A percentile compares a stretch with the other conserved stretches of the same genome.
Conservation (phyloP, 64 coral and sea anemone genomes). For the Platygyra sinensis region DNA sequence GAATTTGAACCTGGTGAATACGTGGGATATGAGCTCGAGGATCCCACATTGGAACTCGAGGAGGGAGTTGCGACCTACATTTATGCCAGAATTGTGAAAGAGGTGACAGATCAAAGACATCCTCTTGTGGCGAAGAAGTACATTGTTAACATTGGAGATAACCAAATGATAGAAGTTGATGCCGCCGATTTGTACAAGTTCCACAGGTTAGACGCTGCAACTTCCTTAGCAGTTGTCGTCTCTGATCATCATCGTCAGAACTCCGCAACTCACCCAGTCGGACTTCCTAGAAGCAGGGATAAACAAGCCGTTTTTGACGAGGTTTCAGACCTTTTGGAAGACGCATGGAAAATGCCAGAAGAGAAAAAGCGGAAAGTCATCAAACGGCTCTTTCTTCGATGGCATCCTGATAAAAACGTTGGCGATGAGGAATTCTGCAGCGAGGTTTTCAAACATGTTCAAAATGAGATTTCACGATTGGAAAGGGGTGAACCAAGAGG, state of each 20-base stretch:
- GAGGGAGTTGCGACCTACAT: slow-evolving; percentile 21
- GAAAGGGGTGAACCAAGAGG: slow-evolving; percentile 17
- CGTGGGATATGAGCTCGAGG: slow-evolving; percentile 83
- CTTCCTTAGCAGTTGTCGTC: no score
- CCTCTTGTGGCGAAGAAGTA: slow-evolving; percentile 45
- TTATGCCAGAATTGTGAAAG: slow-evolving; percentile 69
- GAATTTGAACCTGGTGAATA: slow-evolving; percentile 69
- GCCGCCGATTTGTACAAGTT: slow-evolving; percentile 81
- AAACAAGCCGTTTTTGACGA: slow-evolving; percentile 26
- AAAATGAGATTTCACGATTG: slow-evolving; percentile 51
- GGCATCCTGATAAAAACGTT: no score
- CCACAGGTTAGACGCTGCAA: not conserved
- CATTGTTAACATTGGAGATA: slow-evolving; percentile 68
- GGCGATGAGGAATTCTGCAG: slow-evolving; percentile 75
- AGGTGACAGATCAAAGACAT: slow-evolving; percentile 3
- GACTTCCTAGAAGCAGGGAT: no score
- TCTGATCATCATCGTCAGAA: no score
- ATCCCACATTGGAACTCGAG: slow-evolving; percentile 64
- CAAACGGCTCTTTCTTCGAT: slow-evolving; percentile 56
- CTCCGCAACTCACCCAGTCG: no score
- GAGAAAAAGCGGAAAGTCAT: slow-evolving; percentile 66
- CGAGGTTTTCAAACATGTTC: slow-evolving; percentile 56
- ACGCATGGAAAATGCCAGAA: slow-evolving; percentile 67
- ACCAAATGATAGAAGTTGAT: slow-evolving; percentile 51
- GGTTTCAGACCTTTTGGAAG: slow-evolving; percentile 44